Percentiles rank a stretch among this genome's conserved stretches.
phyloP scores from a whole-genome alignment of 1,140 invertebrate species.

The Colletes gigas region DNA sequence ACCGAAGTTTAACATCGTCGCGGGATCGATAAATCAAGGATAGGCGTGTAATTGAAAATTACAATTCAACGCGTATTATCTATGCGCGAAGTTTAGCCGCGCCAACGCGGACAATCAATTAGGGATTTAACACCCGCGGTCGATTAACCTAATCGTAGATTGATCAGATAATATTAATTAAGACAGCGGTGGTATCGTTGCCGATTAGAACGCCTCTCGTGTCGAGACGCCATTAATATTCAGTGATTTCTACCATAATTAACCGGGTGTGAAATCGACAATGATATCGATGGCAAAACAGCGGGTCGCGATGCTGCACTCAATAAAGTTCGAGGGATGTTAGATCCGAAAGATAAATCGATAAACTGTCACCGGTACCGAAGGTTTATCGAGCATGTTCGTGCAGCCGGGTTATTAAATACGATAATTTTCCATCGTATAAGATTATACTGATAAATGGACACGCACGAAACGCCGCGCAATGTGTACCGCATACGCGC shows the following conservation, averaged over 20 bases:
- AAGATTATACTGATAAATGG: conserved; percentile 35
- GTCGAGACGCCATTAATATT: conserved; percentile 20
- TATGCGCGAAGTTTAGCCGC: not conserved
- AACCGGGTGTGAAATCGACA: conserved; percentile 18
- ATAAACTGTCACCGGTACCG: not conserved
- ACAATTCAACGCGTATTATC: not conserved
- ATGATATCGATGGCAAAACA: not conserved
- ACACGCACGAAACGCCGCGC: not conserved
- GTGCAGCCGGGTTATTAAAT: conserved; percentile 10
- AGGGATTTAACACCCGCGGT: not conserved
- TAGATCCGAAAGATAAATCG: conserved; percentile 14
- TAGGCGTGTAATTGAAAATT: not conserved
- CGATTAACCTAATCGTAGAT: not conserved
- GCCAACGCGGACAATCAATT: not conserved
- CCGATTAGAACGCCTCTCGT: not conserved
- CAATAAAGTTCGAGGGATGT: conserved; percentile 15
- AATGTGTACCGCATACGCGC: not conserved
- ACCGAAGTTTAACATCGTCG: not conserved
- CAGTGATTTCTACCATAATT: conserved; percentile 13
- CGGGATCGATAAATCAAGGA: not conserved
- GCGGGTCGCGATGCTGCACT: not conserved
- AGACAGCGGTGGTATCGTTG: not conserved
- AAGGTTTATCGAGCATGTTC: not conserved
- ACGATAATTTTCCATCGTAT: conserved; percentile 11
- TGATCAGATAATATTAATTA: conserved; percentile 24